Conservation (phyloP, 2,888 invertebrate species). For the Perizoma affinitatum region DNA sequence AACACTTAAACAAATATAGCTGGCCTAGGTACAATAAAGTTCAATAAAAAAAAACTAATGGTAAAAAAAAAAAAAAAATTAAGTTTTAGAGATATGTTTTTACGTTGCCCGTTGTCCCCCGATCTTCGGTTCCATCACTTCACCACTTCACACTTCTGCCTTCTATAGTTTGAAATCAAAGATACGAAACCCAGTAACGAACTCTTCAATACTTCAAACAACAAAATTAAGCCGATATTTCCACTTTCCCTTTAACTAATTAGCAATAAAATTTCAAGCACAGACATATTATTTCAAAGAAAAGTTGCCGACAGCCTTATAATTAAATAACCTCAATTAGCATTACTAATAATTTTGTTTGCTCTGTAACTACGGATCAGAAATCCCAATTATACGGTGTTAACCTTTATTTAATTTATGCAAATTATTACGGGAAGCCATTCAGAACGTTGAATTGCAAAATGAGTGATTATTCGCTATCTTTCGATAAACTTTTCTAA, state of each 20-base stretch:
- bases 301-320: constrained; percentile 47
- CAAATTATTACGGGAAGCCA: constrained; percentile 58
- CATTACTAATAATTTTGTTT: constrained; percentile 66
- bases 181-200: too few relatives aligned
- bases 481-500: constrained; percentile 36
- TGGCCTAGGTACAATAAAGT: too few relatives aligned
- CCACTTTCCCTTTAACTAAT: constrained; percentile 32
- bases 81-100: too few relatives aligned
- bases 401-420: constrained; percentile 70
- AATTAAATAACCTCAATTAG: constrained; percentile 59
- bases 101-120: too few relatives aligned
- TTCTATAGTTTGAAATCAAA: too few relatives aligned
- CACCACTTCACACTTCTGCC: too few relatives aligned
- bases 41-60: too few relatives aligned
- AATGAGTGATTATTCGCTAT: constrained; percentile 46
- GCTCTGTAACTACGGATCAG: constrained; percentile 55
- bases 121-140: too few relatives aligned
- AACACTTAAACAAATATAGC: too few relatives aligned
- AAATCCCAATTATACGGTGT: constrained; percentile 61
- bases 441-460: constrained; percentile 46
- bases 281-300: constrained; percentile 46
- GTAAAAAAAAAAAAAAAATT: too few relatives aligned
- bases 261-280: constrained; percentile 25
- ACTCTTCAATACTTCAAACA: neutral
- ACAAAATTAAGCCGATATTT: constrained; percentile 5